Percentiles rank a stretch among this genome's conserved stretches.
Conservation (phyloP, 2,888 invertebrate species). For the Exocentrus adspersus region DNA sequence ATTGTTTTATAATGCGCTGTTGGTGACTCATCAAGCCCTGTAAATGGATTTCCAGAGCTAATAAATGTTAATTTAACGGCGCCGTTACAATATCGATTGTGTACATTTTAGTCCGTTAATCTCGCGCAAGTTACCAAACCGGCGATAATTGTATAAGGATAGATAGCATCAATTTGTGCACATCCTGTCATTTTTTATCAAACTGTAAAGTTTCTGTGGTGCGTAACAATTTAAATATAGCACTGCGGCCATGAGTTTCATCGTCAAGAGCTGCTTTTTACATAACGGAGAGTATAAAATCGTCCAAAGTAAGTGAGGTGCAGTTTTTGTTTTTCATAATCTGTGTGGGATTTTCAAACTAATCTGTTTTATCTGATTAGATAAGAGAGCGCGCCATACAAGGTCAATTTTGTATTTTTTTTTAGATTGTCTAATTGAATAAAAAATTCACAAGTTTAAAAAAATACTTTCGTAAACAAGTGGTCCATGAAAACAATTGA, state of each 20-base stretch:
- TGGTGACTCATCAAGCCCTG: too few relatives aligned
- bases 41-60: too few relatives aligned
- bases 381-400: too few relatives aligned
- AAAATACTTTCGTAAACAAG: too few relatives aligned
- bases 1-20: too few relatives aligned
- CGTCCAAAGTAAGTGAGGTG: conserved; percentile 1
- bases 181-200: conserved; percentile 10
- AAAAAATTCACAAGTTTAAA: too few relatives aligned
- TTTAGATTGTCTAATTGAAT: too few relatives aligned
- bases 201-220: background rate
- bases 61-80: background rate
- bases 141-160: background rate
- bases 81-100: background rate
- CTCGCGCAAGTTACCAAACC: background rate
- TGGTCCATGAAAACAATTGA: too few relatives aligned
- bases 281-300: conserved; percentile 11
- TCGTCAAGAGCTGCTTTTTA: conserved; percentile 2
- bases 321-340: too few relatives aligned
- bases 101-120: background rate
- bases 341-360: too few relatives aligned
- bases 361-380: too few relatives aligned
- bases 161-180: conserved; percentile 7
- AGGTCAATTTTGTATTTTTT: too few relatives aligned
- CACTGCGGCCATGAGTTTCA: background rate
- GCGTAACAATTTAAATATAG: background rate